phyloP scores from a whole-genome alignment of 2,113 vertebrate species.

The Capreolus pygargus region DNA sequence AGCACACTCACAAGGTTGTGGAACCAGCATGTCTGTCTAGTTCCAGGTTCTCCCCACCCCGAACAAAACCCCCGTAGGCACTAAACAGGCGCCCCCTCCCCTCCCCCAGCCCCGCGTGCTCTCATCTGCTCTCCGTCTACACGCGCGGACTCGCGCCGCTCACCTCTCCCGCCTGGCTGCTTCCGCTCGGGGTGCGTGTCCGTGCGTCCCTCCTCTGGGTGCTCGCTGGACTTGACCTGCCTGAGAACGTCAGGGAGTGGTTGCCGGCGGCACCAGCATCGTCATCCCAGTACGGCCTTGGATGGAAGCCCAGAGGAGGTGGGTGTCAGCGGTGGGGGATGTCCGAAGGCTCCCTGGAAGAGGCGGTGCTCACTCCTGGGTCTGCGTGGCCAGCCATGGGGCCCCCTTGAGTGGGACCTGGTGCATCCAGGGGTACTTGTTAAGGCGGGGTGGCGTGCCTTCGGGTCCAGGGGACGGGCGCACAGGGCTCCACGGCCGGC shows the following conservation, averaged over 20 bases:
- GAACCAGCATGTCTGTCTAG: not conserved
- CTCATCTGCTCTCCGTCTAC: not conserved
- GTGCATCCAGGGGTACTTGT: not conserved
- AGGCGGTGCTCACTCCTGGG: rapidly evolving
- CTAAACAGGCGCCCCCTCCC: rapidly evolving
- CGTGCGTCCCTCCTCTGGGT: not conserved
- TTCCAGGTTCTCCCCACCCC: not conserved
- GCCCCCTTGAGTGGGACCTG: not conserved
- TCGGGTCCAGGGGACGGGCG: rapidly evolving
- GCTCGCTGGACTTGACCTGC: not conserved
- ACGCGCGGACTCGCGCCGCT: rapidly evolving
- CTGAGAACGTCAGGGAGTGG: not conserved
- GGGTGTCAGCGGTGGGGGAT: rapidly evolving
- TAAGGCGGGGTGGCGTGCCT: rapidly evolving
- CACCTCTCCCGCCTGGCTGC: not conserved
- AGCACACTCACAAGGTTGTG: rapidly evolving
- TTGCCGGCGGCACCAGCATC: rapidly evolving
- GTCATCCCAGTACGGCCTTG: rapidly evolving
- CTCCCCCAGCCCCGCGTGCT: not conserved
- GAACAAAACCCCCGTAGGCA: rapidly evolving
- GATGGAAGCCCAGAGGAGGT: not conserved
- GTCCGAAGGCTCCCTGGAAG: not conserved
- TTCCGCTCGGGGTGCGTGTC: rapidly evolving
- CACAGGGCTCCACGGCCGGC: not conserved
- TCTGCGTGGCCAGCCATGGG: not conserved